These are phyloP conservation scores for Limnodromus scolopaceus DNA, from an alignment of 2,797 vertebrate genomes.

Conservation along the genomic window DNA sequence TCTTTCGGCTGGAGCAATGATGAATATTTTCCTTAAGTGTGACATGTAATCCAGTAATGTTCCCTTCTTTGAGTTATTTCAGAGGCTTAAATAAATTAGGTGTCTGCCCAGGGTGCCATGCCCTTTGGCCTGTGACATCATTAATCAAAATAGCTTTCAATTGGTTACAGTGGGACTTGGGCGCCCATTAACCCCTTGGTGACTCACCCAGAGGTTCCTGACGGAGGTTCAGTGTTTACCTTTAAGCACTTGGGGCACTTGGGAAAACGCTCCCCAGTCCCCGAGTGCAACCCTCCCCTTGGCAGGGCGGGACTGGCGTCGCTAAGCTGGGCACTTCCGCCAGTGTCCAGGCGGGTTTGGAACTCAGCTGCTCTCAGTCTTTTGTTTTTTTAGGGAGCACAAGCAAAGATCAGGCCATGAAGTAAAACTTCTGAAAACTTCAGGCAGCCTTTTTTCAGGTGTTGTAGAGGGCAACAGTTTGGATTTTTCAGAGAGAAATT, in stretches of 20 bases:
- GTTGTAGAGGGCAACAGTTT: not conserved
- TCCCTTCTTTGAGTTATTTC: conserved; percentile 86
- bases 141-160: conserved; percentile 92
- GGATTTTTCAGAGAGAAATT: not conserved
- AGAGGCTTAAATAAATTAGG: conserved; percentile 98
- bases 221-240: not conserved
- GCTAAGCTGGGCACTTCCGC: not conserved
- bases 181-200: conserved; percentile 63
- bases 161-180: conserved; percentile 82
- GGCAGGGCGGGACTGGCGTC: not conserved
- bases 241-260: not conserved
- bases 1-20: conserved; percentile 80
- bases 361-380: not conserved
- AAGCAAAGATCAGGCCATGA: not conserved
- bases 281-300: not conserved
- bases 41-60: conserved; percentile 87
- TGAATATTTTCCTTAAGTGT: conserved; percentile 88
- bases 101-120: conserved; percentile 90
- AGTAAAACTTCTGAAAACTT: not conserved
- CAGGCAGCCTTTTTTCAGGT: not conserved
- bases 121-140: conserved; percentile 92
- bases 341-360: fast-evolving
- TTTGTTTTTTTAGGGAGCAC: not conserved
- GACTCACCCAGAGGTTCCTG: not conserved
- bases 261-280: not conserved